These are phyloP conservation scores for Muntiacus muntjak DNA, from an alignment of 2,113 vertebrate genomes.

Conservation along the genomic window DNA sequence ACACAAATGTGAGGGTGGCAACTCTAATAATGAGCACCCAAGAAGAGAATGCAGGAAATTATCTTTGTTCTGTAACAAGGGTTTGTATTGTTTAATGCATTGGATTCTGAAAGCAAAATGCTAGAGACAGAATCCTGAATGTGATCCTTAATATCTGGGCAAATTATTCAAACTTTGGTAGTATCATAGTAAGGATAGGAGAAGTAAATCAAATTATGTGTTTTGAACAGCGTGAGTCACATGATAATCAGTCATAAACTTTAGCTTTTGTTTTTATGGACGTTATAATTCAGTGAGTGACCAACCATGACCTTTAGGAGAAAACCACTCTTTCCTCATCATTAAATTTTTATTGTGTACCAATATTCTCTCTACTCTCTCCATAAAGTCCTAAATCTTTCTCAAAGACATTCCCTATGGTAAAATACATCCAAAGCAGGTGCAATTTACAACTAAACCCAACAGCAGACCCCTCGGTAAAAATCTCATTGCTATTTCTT, in stretches of 20 bases:
- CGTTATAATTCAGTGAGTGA: neutral
- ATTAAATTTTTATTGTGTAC: neutral
- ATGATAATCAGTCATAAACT: neutral
- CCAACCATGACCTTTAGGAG: neutral
- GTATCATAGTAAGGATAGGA: neutral
- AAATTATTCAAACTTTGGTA: neutral
- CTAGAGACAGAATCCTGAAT: neutral
- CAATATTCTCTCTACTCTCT: neutral
- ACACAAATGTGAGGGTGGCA: neutral
- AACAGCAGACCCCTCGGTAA: neutral
- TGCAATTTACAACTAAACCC: neutral
- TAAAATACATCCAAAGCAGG: neutral
- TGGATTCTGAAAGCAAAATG: neutral
- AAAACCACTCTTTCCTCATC: neutral
- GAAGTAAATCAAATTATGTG: neutral
- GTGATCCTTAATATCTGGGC: neutral
- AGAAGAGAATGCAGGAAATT: neutral
- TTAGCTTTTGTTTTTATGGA: neutral
- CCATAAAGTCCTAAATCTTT: neutral
- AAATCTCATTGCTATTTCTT: neutral
- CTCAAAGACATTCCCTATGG: neutral
- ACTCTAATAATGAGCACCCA: neutral
- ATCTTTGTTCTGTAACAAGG: neutral
- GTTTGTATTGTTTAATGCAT: neutral
- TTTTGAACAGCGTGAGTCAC: neutral